Conservation (phyloP, 1,140 invertebrate species). For the Diabrotica undecimpunctata region DNA sequence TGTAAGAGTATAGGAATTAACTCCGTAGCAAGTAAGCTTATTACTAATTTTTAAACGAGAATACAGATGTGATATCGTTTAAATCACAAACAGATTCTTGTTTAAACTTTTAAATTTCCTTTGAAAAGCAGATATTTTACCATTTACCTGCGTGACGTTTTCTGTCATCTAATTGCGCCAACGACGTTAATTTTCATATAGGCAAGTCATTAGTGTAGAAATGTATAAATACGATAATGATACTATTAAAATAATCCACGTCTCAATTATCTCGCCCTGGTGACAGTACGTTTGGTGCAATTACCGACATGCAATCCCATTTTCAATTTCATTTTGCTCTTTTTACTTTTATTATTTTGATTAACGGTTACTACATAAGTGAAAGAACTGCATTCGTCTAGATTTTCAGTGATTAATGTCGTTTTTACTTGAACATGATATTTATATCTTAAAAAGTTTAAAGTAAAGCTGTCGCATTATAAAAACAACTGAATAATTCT, state of each 20-base stretch:
- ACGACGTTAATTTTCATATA: conserved; percentile 1
- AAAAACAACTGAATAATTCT: too few species aligned
- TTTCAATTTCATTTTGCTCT: conserved; percentile 4
- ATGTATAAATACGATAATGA: conserved; percentile 11
- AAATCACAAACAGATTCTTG: neutral
- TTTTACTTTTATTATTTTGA: neutral
- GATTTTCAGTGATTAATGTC: too few species aligned
- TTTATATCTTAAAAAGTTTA: too few species aligned
- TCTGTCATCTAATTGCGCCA: neutral
- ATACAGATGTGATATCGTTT: neutral
- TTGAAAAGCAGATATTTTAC: neutral
- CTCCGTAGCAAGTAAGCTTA: too few species aligned
- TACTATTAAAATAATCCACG: conserved; percentile 21
- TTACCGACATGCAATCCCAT: conserved; percentile 14
- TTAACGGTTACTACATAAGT: conserved; percentile 1
- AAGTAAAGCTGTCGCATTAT: too few species aligned
- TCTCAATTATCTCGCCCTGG: conserved; percentile 18
- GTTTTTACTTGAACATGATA: too few species aligned
- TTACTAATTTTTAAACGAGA: too few species aligned
- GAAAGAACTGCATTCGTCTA: conserved; percentile 1
- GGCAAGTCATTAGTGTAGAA: conserved; percentile 13
- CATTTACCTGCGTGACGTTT: neutral
- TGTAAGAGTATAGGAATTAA: too few species aligned
- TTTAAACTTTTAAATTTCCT: neutral
- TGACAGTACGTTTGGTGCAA: conserved; percentile 14